Base-by-base conservation (phyloP, 2,113 vertebrate species). In the Salvelinus sp. region DNA sequence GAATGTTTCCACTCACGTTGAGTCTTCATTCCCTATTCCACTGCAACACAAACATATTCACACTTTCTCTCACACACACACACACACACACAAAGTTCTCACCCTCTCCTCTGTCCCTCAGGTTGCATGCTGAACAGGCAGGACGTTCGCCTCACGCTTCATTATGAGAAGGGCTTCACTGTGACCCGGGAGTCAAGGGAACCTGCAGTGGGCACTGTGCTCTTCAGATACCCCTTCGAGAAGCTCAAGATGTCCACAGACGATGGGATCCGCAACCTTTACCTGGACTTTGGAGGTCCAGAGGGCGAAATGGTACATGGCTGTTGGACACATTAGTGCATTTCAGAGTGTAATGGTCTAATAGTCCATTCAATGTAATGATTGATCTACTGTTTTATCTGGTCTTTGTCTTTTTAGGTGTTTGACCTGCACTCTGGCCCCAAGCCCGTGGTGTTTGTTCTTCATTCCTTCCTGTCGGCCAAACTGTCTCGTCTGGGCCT, bases 401-500 rank as follows among this genome's bases (percentile, higher is more conserved):
- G 7, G 48, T 33, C 33, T 70, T 27, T 76, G 33, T 73, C 10
- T 69, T 69, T 57, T 47, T 58, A 98, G 97, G 92, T 93, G 0
- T 92, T 98, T 92, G 97, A 99, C 88, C 94, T 99, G 82, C 96
- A 95, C 84, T 96, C 97, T 0, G 96, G 96, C 77, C 97, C 97
- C 2, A 99, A 99, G 91, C 98, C 98, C 0, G 91, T 97, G 58
- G 97, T 99, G 58, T 99, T 99, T 60, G 83, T 99, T 76, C 93
- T 99, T 74, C 98, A 99, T 91, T 97, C 98, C 2, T 99, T 99
- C 92, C 93, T 99, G 73, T 99, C 97, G 0, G 97, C 98, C 86
- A 99, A 99, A 92, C 96, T 99, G 86, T 96, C 96, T 27, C 96
- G 98, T 18, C 94, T 99, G 95, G 98, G 98, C 79, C 92, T 99